Conservation (phyloP, 2,888 invertebrate genomes). For the Drosophila demipolita region DNA sequence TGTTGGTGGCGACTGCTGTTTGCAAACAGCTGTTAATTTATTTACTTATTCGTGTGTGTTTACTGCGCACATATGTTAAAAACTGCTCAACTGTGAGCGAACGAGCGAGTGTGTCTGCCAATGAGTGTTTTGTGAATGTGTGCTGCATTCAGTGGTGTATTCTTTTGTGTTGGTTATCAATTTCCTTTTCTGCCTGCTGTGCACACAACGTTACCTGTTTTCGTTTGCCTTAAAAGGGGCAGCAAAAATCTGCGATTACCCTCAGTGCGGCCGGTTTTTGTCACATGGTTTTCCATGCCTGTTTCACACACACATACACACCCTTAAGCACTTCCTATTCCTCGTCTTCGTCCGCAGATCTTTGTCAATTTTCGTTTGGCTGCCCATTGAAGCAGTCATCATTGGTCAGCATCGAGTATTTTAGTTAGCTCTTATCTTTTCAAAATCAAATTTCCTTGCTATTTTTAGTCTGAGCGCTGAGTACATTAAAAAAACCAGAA, state of each 20-base stretch:
- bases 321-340: constrained; percentile 43
- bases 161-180: constrained; percentile 57
- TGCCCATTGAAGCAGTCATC: constrained; percentile 15
- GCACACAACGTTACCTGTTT: constrained; percentile 48
- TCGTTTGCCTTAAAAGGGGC: constrained; percentile 32
- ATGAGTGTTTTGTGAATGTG: constrained; percentile 7
- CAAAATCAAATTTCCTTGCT: constrained; percentile 12
- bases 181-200: constrained; percentile 27
- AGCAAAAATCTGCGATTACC: constrained; percentile 47
- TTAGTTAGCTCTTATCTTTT: background rate
- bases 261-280: constrained; percentile 32
- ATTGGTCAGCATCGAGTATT: constrained; percentile 12
- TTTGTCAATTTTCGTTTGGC: constrained; percentile 31
- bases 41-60: constrained; percentile 68
- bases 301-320: constrained; percentile 14
- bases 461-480: constrained; percentile 2
- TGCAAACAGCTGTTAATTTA: constrained; percentile 76
- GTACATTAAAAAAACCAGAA: constrained; percentile 20
- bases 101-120: constrained; percentile 9
- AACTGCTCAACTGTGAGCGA: constrained; percentile 43
- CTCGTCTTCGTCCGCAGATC: constrained; percentile 30
- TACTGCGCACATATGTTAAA: constrained; percentile 71
- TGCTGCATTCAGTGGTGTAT: constrained; percentile 54
- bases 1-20: constrained; percentile 63
- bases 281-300: constrained; percentile 23